Evolutionary conservation across 2,113 vertebrate species (phyloP).

Genomic region (Abramis brama): DNA sequence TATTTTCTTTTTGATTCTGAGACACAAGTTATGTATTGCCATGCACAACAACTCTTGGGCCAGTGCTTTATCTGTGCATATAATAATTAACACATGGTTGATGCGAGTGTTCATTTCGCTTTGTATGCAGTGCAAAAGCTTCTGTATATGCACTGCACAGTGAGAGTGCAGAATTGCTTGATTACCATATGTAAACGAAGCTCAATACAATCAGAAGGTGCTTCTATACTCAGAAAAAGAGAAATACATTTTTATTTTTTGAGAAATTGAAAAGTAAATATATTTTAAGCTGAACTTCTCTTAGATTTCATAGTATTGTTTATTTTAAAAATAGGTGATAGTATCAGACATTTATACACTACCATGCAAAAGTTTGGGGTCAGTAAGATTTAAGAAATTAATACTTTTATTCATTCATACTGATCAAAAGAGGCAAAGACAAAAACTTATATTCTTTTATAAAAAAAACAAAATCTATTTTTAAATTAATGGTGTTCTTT

Average conservation of each 20-base stretch:
- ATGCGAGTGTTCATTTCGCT: slow-evolving; percentile 22
- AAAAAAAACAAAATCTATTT: background rate
- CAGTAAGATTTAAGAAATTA: background rate
- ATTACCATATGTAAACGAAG: background rate
- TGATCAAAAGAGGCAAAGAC: background rate
- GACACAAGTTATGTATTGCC: background rate
- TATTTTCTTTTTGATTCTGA: background rate
- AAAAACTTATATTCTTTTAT: background rate
- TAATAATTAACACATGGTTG: background rate
- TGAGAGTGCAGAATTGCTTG: slow-evolving; percentile 8
- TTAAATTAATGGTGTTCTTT: background rate
- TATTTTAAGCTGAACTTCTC: background rate
- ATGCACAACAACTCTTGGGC: background rate
- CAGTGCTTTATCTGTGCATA: background rate
- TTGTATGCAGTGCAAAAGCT: background rate
- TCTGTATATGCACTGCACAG: background rate
- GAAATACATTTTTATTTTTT: background rate
- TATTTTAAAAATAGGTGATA: background rate
- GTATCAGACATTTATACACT: too few relatives aligned
- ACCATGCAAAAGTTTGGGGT: background rate
- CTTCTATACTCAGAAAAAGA: background rate
- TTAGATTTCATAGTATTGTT: background rate
- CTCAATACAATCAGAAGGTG: background rate
- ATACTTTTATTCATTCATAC: background rate
- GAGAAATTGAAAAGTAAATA: slow-evolving; percentile 22